Base-by-base conservation (phyloP, 1,140 invertebrate genomes). In the Drosophila obscura region DNA sequence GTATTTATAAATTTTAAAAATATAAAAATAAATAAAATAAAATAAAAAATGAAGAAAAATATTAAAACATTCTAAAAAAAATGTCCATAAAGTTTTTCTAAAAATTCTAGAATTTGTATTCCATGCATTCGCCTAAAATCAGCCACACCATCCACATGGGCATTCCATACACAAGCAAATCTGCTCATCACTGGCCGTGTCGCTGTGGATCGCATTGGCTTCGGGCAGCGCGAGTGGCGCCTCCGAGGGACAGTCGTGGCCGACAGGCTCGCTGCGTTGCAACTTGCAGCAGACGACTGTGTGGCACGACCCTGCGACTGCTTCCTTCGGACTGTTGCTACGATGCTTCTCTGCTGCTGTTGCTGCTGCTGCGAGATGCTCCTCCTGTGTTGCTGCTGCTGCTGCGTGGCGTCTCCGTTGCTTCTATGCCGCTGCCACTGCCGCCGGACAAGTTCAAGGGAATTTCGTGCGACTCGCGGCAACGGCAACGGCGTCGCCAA, bases 371-470 rank as follows among this genome's bases (percentile, higher is more conserved):
- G 7, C 39, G 19, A 19, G 31, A 46, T 61, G 28, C 22, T 16
- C 9, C 16, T 2, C 4, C 13, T 24, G 9, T 46, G 2, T 28
- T 16, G n/a, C 24, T 13, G 45, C 46, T 51, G 28, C 2, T 31
- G 46, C 35, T 66, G 43, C 26, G 13, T 39, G 4, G 41, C 48
- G 22, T 19, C 22, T 13, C 5, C 31, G 4, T 19, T 45, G 28
- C 26, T 56, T 11, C 15, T 44, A 7, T 51, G 19, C 28, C 24
- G 43, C 16, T 56, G 19, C 28, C 24, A 31, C 16, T 56, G 55
- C 35, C 65, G 44, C 19, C 60, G 50, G 56, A 49, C 73, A 80
- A 80, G 77, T 80, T 80, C 77, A 80, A 80, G 77, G 77, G 65
- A 80, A 80, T 58, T 71, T 46, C 45, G 52, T 65, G 64, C 52